Percentiles rank a stretch among this genome's conserved stretches.
Conservation (phyloP, 2,888 invertebrate species). For the Hypomecis punctinalis region DNA sequence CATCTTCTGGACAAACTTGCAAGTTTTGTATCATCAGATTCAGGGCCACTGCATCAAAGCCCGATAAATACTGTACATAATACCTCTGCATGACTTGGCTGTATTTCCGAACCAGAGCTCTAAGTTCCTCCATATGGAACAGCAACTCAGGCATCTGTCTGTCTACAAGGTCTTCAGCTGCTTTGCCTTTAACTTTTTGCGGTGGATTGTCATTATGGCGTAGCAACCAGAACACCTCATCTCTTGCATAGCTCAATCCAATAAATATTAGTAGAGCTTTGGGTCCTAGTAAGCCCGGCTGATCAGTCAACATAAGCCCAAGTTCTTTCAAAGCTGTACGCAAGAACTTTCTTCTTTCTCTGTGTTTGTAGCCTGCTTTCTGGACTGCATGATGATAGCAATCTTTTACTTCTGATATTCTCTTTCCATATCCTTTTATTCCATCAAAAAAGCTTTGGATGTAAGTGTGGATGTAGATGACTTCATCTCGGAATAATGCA, state of each 20-base stretch:
- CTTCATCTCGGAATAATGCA: constrained; percentile 98
- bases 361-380: constrained; percentile 95
- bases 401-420: constrained; percentile 98
- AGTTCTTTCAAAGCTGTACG: constrained; percentile 98
- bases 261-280: constrained; percentile 98
- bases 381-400: constrained; percentile 95
- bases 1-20: constrained; percentile 96
- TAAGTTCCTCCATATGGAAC: constrained; percentile 98
- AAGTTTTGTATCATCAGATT: constrained; percentile 94
- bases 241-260: constrained; percentile 97
- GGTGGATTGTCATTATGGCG: constrained; percentile 99
- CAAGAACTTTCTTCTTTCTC: constrained; percentile 98
- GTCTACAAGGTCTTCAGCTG: constrained; percentile 97
- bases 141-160: constrained; percentile 98
- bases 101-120: constrained; percentile 97
- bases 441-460: constrained; percentile 97
- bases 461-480: constrained; percentile 97
- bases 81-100: constrained; percentile 98
- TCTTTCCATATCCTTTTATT: constrained; percentile 96
- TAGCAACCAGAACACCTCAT: constrained; percentile 98
- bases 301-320: constrained; percentile 97
- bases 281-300: constrained; percentile 98
- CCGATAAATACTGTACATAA: constrained; percentile 98
- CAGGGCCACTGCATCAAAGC: constrained; percentile 97
- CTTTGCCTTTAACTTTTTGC: constrained; percentile 93